phyloP scores from a whole-genome alignment of 2,797 vertebrate genomes.

The Brachymystax lenok region DNA sequence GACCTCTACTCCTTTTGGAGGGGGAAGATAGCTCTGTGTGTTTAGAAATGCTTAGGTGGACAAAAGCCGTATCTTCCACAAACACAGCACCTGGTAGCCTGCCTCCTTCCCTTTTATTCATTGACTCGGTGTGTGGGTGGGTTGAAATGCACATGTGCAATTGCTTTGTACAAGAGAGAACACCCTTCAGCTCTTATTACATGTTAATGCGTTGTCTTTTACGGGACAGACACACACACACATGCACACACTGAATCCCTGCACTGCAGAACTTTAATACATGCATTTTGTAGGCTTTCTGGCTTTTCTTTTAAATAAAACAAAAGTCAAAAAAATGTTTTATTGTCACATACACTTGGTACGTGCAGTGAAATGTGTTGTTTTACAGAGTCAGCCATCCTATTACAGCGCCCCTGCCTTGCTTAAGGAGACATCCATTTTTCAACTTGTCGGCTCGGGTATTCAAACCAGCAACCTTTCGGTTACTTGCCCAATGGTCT shows the following conservation, averaged over 20 bases:
- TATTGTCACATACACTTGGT: too few species aligned
- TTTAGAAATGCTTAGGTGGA: conserved; percentile 77
- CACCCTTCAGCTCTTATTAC: conserved; percentile 22
- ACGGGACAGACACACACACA: conserved; percentile 32
- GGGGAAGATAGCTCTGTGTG: conserved; percentile 65
- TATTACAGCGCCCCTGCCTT: too few species aligned
- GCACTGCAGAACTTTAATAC: conserved; percentile 57
- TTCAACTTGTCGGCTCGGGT: too few species aligned
- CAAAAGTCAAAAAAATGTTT: too few species aligned
- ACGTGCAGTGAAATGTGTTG: too few species aligned
- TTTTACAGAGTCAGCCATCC: too few species aligned
- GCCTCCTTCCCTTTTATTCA: conserved; percentile 33
- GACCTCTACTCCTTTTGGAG: conserved; percentile 70
- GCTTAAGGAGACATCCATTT: too few species aligned
- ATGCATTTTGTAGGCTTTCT: conserved; percentile 49
- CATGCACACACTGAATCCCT: conserved; percentile 30
- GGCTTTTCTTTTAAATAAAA: conserved; percentile 5
- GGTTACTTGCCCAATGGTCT: too few species aligned
- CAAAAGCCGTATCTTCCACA: conserved; percentile 72
- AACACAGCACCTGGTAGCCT: conserved; percentile 67
- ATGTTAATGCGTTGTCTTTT: conserved; percentile 31
- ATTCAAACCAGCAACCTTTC: too few species aligned
- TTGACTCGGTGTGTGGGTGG: conserved; percentile 19
- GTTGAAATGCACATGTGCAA: neutral
- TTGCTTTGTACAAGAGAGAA: conserved; percentile 13